Percentiles rank a stretch among this genome's conserved stretches.
Conservation (phyloP, 2,888 invertebrate genomes). For the Notocelia uddmanniana region DNA sequence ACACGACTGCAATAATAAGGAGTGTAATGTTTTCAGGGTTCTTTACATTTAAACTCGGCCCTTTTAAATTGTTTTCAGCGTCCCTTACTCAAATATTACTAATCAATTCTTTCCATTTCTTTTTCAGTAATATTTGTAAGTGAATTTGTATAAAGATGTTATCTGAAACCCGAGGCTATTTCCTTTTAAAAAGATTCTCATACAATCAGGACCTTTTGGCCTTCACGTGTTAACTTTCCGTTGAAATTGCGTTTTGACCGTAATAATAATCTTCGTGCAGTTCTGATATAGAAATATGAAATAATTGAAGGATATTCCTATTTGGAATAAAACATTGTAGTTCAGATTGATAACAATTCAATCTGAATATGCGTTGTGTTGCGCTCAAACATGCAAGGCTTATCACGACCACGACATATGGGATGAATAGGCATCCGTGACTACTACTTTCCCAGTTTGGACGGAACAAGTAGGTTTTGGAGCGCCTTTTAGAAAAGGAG, state of each 20-base stretch:
- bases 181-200: slow-evolving; percentile 17
- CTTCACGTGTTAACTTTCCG: not conserved
- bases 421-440: too few relatives aligned
- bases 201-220: not conserved
- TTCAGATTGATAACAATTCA: too few relatives aligned
- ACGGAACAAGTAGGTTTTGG: too few relatives aligned
- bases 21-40: too few relatives aligned
- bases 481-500: too few relatives aligned
- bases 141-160: slow-evolving; percentile 37
- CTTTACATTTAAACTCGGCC: slow-evolving; percentile 2
- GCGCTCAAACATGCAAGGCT: too few relatives aligned
- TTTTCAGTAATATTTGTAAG: slow-evolving; percentile 17
- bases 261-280: not conserved
- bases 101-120: slow-evolving; percentile 28
- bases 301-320: too few relatives aligned
- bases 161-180: slow-evolving; percentile 30
- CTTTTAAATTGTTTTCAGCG: slow-evolving; percentile 12
- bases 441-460: too few relatives aligned
- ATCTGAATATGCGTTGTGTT: too few relatives aligned
- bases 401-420: too few relatives aligned
- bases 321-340: too few relatives aligned
- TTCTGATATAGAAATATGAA: not conserved
- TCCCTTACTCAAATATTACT: slow-evolving; percentile 27
- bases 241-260: slow-evolving; percentile 14
- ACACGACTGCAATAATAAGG: too few relatives aligned